Percentiles rank a stretch among this genome's conserved stretches.
These are phyloP conservation scores for Corynorhinus townsendii DNA, from an alignment of 2,113 vertebrate species.

Conservation along the genomic window DNA sequence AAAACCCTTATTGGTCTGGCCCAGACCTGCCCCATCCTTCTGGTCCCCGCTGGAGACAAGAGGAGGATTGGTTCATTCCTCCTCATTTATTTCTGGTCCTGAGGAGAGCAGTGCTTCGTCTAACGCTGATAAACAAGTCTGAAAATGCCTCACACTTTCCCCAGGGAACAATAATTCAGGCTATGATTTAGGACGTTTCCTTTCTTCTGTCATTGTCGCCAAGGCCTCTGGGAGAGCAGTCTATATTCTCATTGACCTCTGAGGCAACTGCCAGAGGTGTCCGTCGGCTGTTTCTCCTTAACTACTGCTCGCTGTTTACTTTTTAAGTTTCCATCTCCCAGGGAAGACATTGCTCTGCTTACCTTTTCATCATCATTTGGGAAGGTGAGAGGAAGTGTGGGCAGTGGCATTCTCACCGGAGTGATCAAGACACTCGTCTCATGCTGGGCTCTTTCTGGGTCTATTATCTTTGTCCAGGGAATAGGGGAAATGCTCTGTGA, in stretches of 20 bases:
- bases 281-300: conserved; percentile 64
- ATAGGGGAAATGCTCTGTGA: conserved; percentile 10
- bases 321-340: conserved; percentile 30
- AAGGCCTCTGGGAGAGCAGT: conserved; percentile 72
- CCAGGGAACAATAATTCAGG: conserved; percentile 72
- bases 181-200: conserved; percentile 65
- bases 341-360: neutral
- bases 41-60: neutral
- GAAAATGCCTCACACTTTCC: conserved; percentile 67
- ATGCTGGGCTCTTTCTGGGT: neutral
- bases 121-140: conserved; percentile 59
- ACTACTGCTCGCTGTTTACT: conserved; percentile 56
- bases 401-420: neutral
- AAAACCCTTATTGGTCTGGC: conserved; percentile 59
- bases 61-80: neutral
- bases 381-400: neutral
- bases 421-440: conserved; percentile 14
- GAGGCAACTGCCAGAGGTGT: conserved; percentile 68
- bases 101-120: conserved; percentile 50
- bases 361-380: conserved; percentile 38
- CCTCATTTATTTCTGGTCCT: conserved; percentile 56
- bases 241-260: conserved; percentile 70
- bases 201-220: conserved; percentile 68
- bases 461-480: conserved; percentile 37
- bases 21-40: neutral